Conservation (phyloP, 2,888 invertebrate genomes). For the Charanyca ferruginea region DNA sequence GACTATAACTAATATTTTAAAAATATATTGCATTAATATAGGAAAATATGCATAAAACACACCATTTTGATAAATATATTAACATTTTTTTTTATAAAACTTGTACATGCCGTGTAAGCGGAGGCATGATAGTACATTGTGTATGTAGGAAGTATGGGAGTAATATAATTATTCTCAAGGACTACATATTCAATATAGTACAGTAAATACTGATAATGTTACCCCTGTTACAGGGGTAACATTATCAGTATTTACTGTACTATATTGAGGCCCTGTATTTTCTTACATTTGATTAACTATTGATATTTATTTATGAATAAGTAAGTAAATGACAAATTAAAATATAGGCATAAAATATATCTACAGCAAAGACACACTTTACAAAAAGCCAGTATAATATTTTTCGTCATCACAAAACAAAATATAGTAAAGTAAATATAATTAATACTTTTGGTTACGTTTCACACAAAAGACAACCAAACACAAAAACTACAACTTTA, state of each 20-base stretch:
- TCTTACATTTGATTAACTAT: conserved; percentile 34
- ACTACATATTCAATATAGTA: conserved; percentile 43
- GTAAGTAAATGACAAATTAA: conserved; percentile 20
- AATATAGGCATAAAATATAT: conserved; percentile 22
- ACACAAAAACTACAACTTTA: conserved; percentile 11
- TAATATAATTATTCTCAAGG: conserved; percentile 32
- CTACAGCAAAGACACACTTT: conserved; percentile 29
- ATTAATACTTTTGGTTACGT: conserved; percentile 49
- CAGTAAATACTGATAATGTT: conserved; percentile 52
- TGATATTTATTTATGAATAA: conserved; percentile 33
- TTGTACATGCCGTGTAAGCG: conserved; percentile 72
- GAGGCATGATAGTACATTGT: conserved; percentile 70
- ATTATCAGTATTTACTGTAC: no score
- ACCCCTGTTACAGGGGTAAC: no score
- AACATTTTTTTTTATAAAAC: conserved; percentile 67
- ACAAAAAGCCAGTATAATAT: conserved; percentile 14
- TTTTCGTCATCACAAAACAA: conserved; percentile 27
- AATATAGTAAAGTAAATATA: conserved; percentile 11
- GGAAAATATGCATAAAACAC: conserved; percentile 80
- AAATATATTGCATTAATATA: conserved; percentile 86
- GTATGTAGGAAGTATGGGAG: conserved; percentile 39
- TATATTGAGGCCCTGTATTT: no score
- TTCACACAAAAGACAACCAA: conserved; percentile 29
- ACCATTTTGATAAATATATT: conserved; percentile 69
- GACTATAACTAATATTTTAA: conserved; percentile 77